Evolutionary conservation across 1,140 invertebrate species (phyloP), one percentile per base, ranked within the genome.

Genomic region (Leptopilina clavipes): DNA sequence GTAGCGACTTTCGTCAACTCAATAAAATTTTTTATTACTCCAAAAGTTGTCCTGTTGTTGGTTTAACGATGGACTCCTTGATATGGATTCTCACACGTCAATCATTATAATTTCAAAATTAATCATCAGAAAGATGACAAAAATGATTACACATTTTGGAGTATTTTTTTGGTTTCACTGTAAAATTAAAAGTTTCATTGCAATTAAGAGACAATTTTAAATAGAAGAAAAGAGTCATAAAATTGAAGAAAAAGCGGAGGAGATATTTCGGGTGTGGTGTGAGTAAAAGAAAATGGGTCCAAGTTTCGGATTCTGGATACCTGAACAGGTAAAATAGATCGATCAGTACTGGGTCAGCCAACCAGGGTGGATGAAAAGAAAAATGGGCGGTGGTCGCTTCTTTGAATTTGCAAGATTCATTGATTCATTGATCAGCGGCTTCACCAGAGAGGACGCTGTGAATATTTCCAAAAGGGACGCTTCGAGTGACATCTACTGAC

Each of bases 401-500:
- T 40, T 77, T 74, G 78, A 11, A 65, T 65, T 40, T 65, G 75
- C 70, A 74, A 71, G 75, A 82, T 83, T 78, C 76, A 81, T 84
- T 73, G 72, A 56, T 80, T 79, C n/a, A n/a, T n/a, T n/a, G n/a
- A n/a, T n/a, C n/a, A n/a, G n/a, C n/a, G n/a, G n/a, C n/a, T 80
- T 79, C 78, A 70, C 65, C 45, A 73, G 73, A 75, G 73, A 5
- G 25, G 25, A 74, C 70, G 77, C 54, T 56, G 71, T 43, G 70
- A 31, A 31, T 31, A 31, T 31, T 31, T 79, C 71, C 73, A 81
- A 82, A 82, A 84, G 79, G 85, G 86, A 81, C 84, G 89, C 89
- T 82, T 81, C 81, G 79, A 75, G 87, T 87, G 88, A 87, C 89
- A 90, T 89, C 88, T 90, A 82, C 80, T 44, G 76, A 79, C 56